Evolutionary conservation across 2,888 invertebrate genomes (phyloP), one percentile per base, ranked within the genome.

Genomic region (Adelphocoris suturalis): DNA sequence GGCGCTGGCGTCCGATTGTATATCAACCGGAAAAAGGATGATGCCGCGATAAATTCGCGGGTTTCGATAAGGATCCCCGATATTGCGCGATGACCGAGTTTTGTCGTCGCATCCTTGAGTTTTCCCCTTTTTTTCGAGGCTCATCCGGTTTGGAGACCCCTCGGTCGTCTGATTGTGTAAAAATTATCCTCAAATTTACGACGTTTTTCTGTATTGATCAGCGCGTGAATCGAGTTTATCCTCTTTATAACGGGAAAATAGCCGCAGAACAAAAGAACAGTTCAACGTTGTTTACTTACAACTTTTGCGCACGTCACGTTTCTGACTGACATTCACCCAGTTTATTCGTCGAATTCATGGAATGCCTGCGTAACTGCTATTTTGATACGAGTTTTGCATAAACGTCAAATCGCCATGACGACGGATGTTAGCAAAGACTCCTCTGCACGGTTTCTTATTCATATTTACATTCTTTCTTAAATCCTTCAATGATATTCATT

Each of bases 11-110:
- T 57, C 57, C 19, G n/a, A n/a, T n/a, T n/a, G 57, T n/a, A 7
- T 76, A 23, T 16, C 37, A 27, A 27, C 78, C 37, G 78, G 78
- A 46, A 78, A 75, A 37, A 47, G 78, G 78, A 78, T 78, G 78
- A 46, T 14, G 46, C 16, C 9, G 16, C 16, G 78, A 78, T 78
- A 78, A 78, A 78, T 78, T 37, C 78, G 78, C 76, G 23, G 37
- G 5, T 28, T 14, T 47, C 78, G 78, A 78, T 78, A 78, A 46
- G 78, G 46, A 78, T 78, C 78, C 78, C 46, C 78, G 78, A 78
- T 78, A 78, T 78, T 78, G 78, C 78, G 78, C 78, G 78, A 47
- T 78, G 47, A 46, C 78, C 78, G 78, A 16, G 78, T 78, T 78
- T 68, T 61, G 37, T 78, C 46, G 11, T 46, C 78, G 46, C 37